These are phyloP conservation scores for Colius striatus DNA, from an alignment of 2,113 vertebrate species.

Conservation along the genomic window DNA sequence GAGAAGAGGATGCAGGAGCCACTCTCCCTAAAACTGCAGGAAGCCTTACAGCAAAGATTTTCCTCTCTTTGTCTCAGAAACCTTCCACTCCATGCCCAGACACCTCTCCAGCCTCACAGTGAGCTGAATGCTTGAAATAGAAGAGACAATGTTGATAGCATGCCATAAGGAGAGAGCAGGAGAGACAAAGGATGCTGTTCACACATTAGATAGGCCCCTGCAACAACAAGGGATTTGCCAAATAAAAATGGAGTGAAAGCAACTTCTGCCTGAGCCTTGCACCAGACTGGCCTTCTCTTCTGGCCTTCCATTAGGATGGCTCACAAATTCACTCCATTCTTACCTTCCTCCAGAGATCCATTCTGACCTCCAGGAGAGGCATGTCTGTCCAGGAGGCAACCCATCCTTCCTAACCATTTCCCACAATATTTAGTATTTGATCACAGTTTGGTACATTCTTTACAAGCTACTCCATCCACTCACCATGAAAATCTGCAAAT, in stretches of 20 bases:
- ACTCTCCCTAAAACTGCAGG: background rate
- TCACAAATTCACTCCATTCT: background rate
- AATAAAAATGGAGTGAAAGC: background rate
- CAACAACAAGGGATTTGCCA: background rate
- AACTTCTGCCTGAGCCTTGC: background rate
- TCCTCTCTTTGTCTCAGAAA: background rate
- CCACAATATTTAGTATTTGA: background rate
- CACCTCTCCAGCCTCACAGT: background rate
- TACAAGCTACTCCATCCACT: background rate
- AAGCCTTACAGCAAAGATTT: background rate
- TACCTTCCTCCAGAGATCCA: background rate
- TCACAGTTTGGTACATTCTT: background rate
- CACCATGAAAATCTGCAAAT: background rate
- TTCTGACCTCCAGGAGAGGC: background rate
- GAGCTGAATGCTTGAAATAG: background rate
- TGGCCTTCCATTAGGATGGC: background rate
- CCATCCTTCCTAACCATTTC: background rate
- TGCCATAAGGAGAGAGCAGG: background rate
- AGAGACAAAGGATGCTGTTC: background rate
- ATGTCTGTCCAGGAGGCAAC: background rate
- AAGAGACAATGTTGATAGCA: accelerated
- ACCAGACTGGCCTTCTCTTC: background rate
- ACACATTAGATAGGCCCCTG: background rate
- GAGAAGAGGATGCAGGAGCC: background rate
- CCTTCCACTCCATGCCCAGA: background rate